phyloP scores from a whole-genome alignment of 37 sponge, comb jelly and placozoan species.

The Eunapius fragilis region DNA sequence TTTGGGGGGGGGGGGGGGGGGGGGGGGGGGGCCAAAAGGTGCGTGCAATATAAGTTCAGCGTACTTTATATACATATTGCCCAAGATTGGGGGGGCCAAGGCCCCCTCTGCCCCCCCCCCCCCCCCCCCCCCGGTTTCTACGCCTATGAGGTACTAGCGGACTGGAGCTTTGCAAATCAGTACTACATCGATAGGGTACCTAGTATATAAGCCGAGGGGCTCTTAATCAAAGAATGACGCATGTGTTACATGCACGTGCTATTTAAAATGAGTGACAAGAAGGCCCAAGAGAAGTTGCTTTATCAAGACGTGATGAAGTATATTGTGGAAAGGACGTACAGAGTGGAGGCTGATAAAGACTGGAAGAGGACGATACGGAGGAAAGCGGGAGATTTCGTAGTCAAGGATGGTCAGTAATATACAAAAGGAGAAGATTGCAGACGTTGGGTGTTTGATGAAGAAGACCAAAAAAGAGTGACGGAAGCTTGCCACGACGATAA shows the following conservation, averaged over 20 bases:
- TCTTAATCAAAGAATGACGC: background rate
- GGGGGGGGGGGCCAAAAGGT: too few species aligned
- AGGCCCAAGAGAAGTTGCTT: background rate
- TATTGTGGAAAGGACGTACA: background rate
- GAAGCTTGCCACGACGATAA: conserved; percentile 7
- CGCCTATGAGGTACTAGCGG: too few species aligned
- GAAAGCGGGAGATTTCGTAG: background rate
- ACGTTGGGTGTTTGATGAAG: conserved; percentile 2
- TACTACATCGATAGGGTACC: too few species aligned
- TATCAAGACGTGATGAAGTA: background rate
- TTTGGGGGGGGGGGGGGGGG: too few species aligned
- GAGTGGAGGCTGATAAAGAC: background rate
- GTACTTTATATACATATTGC: too few species aligned
- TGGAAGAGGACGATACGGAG: background rate
- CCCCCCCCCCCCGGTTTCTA: too few species aligned
- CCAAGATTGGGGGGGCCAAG: too few species aligned
- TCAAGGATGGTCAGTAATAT: background rate
- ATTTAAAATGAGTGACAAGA: background rate
- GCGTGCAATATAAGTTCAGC: too few species aligned
- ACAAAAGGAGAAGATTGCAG: background rate
- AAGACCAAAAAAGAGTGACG: conserved; percentile 12
- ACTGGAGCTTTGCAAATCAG: too few species aligned
- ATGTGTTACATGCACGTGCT: background rate
- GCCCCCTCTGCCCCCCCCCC: too few species aligned
- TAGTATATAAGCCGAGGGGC: too few species aligned